Evolutionary conservation across 2,797 vertebrate genomes (phyloP).

Genomic region (Luscinia megarhynchos): DNA sequence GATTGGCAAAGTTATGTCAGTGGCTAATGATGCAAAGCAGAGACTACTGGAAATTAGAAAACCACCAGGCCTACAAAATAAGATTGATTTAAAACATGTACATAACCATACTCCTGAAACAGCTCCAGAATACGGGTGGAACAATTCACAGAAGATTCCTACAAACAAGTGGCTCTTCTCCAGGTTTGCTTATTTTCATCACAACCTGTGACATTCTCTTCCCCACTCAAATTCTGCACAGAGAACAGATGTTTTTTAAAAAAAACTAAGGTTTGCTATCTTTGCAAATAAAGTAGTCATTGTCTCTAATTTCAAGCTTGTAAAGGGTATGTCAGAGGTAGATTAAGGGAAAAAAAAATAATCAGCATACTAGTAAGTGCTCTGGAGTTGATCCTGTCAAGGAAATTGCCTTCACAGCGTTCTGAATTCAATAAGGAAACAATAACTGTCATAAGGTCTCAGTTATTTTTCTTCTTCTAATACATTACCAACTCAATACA

Average conservation of each 20-base stretch:
- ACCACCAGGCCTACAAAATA: not conserved
- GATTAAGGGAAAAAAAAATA: not conserved
- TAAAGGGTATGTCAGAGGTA: not conserved
- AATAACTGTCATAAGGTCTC: conserved; percentile 23
- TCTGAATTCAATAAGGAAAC: conserved; percentile 37
- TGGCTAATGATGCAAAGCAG: not conserved
- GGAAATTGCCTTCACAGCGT: conserved; percentile 32
- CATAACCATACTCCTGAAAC: not conserved
- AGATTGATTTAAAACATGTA: not conserved
- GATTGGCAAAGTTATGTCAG: not conserved
- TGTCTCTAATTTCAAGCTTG: not conserved
- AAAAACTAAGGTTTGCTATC: not conserved
- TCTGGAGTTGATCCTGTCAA: conserved; percentile 37
- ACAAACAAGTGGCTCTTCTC: not conserved
- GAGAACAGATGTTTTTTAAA: not conserved
- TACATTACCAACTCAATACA: conserved; percentile 54
- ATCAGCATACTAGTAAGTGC: not conserved
- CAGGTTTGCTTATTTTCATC: not conserved
- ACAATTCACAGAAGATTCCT: not conserved
- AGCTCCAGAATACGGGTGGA: fast-evolving
- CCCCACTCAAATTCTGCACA: not conserved
- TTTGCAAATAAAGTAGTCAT: not conserved
- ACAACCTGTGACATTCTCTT: not conserved
- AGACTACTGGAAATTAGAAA: not conserved
- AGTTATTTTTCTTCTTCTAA: conserved; percentile 10